A percentile compares a stretch with the other conserved stretches of the same genome.
phyloP scores from a whole-genome alignment of 2,888 invertebrate species.

The Drosophila buzzatii region DNA sequence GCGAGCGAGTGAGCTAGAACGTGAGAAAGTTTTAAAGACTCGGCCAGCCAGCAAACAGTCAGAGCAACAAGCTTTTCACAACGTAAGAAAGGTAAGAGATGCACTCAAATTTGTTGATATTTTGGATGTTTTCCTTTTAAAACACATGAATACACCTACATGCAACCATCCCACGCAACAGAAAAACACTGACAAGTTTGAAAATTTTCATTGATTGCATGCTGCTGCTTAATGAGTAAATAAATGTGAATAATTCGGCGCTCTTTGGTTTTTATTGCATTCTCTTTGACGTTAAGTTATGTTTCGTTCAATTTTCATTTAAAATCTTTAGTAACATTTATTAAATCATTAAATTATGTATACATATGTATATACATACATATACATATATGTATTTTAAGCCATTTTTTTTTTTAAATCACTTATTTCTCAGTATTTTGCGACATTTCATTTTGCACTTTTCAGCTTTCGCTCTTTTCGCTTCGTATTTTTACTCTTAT shows the following conservation, averaged over 20 bases:
- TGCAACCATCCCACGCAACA: conserved; percentile 14
- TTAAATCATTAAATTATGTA: conserved; percentile 27
- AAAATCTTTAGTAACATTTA: not conserved
- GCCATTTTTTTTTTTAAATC: conserved; percentile 33
- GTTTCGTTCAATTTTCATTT: conserved; percentile 25
- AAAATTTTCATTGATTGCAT: conserved; percentile 22
- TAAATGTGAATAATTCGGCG: conserved; percentile 26
- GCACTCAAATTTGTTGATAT: conserved; percentile 45
- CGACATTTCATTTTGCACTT: conserved; percentile 20
- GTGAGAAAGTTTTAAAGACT: conserved; percentile 27
- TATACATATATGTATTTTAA: conserved; percentile 25
- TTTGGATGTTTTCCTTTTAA: conserved; percentile 27
- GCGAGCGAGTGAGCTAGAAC: conserved; percentile 17
- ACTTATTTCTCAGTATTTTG: conserved; percentile 13
- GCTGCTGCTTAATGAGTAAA: conserved; percentile 1
- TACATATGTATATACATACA: not conserved
- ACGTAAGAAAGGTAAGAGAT: conserved; percentile 60
- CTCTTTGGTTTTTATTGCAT: conserved; percentile 59
- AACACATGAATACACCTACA: conserved; percentile 11
- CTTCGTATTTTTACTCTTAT: conserved; percentile 10
- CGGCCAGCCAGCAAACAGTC: conserved; percentile 14
- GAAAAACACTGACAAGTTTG: conserved; percentile 1
- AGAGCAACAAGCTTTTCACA: conserved; percentile 11
- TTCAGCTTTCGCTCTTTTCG: conserved; percentile 1
- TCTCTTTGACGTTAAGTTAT: conserved; percentile 38